A percentile compares a stretch with the other conserved stretches of the same genome.
phyloP scores from a whole-genome alignment of 2,888 invertebrate species.

The Andricus curvator region DNA sequence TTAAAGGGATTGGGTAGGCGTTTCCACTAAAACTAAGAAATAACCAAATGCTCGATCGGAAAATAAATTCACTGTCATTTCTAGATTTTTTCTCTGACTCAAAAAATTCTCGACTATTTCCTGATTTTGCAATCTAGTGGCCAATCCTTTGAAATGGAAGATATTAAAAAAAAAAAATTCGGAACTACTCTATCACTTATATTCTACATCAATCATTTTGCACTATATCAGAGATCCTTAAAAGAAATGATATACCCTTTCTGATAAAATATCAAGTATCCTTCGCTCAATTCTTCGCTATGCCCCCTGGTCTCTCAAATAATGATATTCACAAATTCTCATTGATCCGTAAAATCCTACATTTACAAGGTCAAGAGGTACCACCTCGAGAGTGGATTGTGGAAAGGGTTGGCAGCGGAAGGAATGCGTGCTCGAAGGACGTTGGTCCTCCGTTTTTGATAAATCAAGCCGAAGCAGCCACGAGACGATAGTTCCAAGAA shows the following conservation, averaged over 20 bases:
- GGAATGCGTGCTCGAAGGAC: constrained; percentile 58
- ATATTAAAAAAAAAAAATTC: not conserved
- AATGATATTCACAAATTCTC: constrained; percentile 10
- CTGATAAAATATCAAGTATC: constrained; percentile 7
- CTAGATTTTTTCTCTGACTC: no score
- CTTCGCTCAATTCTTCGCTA: not conserved
- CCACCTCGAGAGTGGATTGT: not conserved
- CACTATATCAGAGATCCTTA: not conserved
- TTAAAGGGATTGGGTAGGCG: no score
- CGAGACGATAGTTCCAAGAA: constrained; percentile 53
- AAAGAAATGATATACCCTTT: not conserved
- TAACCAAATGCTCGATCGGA: no score
- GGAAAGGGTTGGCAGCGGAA: constrained; percentile 46
- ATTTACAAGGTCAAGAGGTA: constrained; percentile 48
- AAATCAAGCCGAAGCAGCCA: constrained; percentile 58
- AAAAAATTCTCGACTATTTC: no score
- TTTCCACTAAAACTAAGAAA: no score
- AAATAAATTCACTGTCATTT: no score
- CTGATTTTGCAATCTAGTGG: no score
- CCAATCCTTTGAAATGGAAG: no score
- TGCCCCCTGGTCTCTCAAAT: not conserved
- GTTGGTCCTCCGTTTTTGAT: constrained; percentile 59
- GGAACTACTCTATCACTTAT: not conserved
- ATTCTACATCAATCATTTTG: not conserved
- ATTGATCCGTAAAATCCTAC: constrained; percentile 44